Evolutionary conservation across 2,113 vertebrate genomes (phyloP), one percentile per base, ranked within the genome.

Genomic region (Sander vitreus): DNA sequence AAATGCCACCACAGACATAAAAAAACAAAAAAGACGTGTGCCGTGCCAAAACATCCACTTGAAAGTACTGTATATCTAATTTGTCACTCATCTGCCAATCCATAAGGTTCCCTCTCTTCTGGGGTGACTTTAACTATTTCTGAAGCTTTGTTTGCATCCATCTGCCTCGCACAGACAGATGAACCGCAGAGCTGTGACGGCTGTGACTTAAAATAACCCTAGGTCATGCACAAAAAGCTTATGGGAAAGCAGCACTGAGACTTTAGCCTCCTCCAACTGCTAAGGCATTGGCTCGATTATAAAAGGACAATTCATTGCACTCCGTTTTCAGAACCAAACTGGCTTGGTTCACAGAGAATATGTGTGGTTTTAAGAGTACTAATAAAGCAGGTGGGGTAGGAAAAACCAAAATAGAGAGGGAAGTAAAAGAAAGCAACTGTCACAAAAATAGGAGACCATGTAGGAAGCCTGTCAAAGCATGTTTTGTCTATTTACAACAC

Each of bases 401-500:
- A 47, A 82, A 63, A 85, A 63, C 2, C 57, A 25, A 83, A 88
- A 76, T n/a, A 76, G 72, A 73, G 39, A 57, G 27, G 51, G 16
- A 67, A 14, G 66, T 33, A 66, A 76, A 64, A 80, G 75, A 81
- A 67, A 84, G 55, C 85, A 88, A 77, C 25, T 71, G 43, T 76
- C 33, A 59, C 57, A 63, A 83, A 81, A 87, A 87, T 68, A 70
- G 75, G n/a, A 36, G 73, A 54, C n/a, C 25, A 36, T 62, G 55
- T 57, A 64, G 59, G 64, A 85, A 86, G 84, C 88, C 67, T 85
- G 92, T 91, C 16, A 67, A 58, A 89, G 78, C 92, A 78, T 73
- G 89, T 89, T 92, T 71, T 78, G 75, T 89, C 80, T 91, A 55
- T 93, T 92, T 91, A 86, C 83, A 76, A 87, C 83, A 81, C 87